These are phyloP conservation scores for Brachionus paranguensis DNA, from an alignment of 1,140 invertebrate species.

Conservation along the genomic window DNA sequence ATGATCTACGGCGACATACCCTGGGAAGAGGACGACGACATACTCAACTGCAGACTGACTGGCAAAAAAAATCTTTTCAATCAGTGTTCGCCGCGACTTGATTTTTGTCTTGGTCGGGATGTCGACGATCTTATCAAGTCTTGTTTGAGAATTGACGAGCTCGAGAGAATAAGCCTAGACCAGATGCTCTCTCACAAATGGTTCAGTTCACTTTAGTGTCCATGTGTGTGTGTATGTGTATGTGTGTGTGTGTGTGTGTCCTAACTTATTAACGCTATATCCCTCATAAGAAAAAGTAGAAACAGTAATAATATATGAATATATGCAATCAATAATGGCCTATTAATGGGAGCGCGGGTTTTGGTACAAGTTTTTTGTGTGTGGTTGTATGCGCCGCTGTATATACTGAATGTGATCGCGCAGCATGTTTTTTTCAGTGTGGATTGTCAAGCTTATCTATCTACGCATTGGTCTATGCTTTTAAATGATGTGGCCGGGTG, in stretches of 20 bases:
- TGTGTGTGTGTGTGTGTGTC: neutral
- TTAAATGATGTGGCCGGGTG: neutral
- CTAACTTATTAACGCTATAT: neutral
- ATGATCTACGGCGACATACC: slow-evolving; percentile 64
- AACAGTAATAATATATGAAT: neutral
- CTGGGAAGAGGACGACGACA: slow-evolving; percentile 19
- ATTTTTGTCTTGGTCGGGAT: neutral
- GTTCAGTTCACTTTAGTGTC: neutral
- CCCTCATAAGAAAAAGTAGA: neutral
- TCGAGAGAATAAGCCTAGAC: neutral
- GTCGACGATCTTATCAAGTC: neutral
- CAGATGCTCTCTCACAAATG: slow-evolving; percentile 15
- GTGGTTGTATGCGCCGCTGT: neutral
- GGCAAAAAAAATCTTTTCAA: slow-evolving; percentile 1
- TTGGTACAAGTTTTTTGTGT: too few species aligned
- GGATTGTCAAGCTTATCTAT: neutral
- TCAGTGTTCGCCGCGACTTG: neutral
- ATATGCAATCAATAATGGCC: neutral
- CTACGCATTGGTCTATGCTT: neutral
- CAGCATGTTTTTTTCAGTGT: neutral
- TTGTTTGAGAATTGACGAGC: neutral
- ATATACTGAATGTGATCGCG: neutral
- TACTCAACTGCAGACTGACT: slow-evolving; percentile 42
- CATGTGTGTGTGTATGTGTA: neutral
- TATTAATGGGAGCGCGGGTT: neutral